Evolutionary conservation across 2,888 invertebrate genomes (phyloP), one percentile per base, ranked within the genome.

Genomic region (Pandemis heparana): DNA sequence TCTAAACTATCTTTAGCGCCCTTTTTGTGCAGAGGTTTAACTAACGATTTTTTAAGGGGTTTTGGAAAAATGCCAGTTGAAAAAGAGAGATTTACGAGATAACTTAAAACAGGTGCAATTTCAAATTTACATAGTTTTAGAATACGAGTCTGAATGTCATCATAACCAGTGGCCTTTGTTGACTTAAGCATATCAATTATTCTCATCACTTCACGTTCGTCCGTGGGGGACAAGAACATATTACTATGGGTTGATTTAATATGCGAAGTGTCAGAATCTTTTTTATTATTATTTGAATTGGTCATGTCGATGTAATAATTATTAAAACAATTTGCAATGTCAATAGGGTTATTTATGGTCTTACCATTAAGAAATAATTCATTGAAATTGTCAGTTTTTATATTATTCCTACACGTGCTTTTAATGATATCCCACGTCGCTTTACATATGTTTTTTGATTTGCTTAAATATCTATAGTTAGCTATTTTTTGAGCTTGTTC

Each of bases 201-300:
- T 51, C 48, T 51, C 2, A 32, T 0, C 5, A 65, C 23, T 65
- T 65, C 65, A n/a, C 48, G 14, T 51, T 39, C n/a, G 23, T 65
- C 51, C 12, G 65, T 51, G 16, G 65, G 65, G 8, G 51, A 4
- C n/a, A 65, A 39, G 5, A 53, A 65, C 39, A 65, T n/a, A 7
- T 53, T 65, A 39, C 38, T 39, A 59, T n/a, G 6, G 14, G 59
- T 32, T 12, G 43, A 43, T 9, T 59, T 1, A 18, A 59, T 12
- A 12, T 16, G 23, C 7, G 59, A 59, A 14, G 12, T 0, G 32
- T 59, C 32, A 32, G 32, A 2, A 8, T 59, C 14, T 12, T 1
- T n/a, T 12, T 59, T 59, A 32, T 32, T 12, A 32, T 4, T 12
- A 59, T 23, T 59, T 23, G 32, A 32, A 32, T 59, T 59, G 7